Evolutionary conservation across 2,888 invertebrate species (phyloP), one percentile per base, ranked within the genome.

Genomic region (Phasia obesa): DNA sequence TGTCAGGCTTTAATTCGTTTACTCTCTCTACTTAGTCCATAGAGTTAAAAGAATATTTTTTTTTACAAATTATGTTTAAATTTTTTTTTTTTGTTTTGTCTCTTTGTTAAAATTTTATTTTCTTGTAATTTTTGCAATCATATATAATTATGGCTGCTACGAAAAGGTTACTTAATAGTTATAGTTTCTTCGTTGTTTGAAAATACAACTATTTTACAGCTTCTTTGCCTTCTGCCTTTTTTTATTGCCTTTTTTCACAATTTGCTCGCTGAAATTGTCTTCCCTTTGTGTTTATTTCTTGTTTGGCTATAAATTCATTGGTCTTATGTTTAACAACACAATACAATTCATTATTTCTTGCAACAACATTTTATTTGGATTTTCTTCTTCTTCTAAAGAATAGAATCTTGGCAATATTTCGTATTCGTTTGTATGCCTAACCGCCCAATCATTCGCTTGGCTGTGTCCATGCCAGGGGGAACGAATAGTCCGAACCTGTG

Each of bases 301-400:
- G 27, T 59, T n/a, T 21, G 23, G 23, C n/a, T 38, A 19, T 71
- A 23, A 53, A 71, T 49, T 71, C 71, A 60, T 38, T 49, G 19
- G n/a, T 53, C 53, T 42, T 51, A 53, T 62, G 19, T 5, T 62
- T 62, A 73, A 73, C 73, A 38, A 62, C 38, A 19, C 60, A 31
- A 49, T 38, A 51, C 60, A 73, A 25, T 49, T 25, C 49, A 62
- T 42, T 62, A 44, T 15, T 47, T 47, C 7, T 44, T 70, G 27
- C 25, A 53, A 15, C 38, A 35, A 42, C 38, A 53, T 35, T 38
- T 65, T 17, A 4, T 19, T 23, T 35, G 11, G 11, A 31, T 65
- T 19, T 0, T 47, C 23, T 51, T 13, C 19, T 19, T 23, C n/a
- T n/a, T n/a, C n/a, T n/a, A n/a, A n/a, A n/a, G n/a, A n/a, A n/a